phyloP scores from a whole-genome alignment of 2,113 vertebrate species.

The Riparia riparia region DNA sequence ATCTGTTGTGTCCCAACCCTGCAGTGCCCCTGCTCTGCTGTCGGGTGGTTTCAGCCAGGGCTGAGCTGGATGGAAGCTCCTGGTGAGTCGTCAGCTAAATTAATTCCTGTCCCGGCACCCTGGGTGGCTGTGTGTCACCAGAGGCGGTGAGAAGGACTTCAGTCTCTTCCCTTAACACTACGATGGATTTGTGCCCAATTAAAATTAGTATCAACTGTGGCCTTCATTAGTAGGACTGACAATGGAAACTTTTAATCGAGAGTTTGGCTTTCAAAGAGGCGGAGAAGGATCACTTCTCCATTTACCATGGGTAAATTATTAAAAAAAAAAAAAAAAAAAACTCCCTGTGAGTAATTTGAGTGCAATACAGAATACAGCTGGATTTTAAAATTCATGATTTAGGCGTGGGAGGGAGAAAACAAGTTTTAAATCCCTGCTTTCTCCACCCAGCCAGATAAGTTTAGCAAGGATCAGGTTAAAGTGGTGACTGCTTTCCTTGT shows the following conservation, averaged over 20 bases:
- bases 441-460: neutral
- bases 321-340: neutral
- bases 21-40: neutral
- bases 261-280: neutral
- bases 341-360: neutral
- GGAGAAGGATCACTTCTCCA: neutral
- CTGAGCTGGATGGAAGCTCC: neutral
- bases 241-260: slow-evolving; percentile 5
- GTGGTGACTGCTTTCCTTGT: neutral
- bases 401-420: neutral
- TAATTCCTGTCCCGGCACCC: neutral
- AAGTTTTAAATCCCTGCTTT: neutral
- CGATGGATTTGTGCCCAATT: neutral
- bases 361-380: neutral
- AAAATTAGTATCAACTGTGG: neutral
- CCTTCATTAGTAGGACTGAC: neutral
- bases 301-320: neutral
- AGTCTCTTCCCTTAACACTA: neutral
- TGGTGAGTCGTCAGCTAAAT: neutral
- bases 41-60: neutral
- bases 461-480: slow-evolving; percentile 19
- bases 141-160: neutral
- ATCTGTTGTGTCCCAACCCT: neutral
- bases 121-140: neutral
- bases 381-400: slow-evolving; percentile 22